Evolutionary conservation across 1,140 invertebrate genomes (phyloP).

Genomic region (Saccostrea echinata): DNA sequence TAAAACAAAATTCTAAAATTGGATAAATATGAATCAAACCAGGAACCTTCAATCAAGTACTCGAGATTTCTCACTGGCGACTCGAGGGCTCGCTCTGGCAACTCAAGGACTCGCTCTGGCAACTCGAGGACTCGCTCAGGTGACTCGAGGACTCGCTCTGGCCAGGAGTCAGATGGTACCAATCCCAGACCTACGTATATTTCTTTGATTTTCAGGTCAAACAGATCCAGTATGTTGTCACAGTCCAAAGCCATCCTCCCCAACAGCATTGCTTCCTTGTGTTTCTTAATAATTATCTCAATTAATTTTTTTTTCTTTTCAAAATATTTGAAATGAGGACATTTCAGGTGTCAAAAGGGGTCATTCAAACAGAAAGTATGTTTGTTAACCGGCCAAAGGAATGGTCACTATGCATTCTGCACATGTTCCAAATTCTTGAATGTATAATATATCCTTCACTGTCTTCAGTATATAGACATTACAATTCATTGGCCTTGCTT

Average conservation of each 20-base stretch:
- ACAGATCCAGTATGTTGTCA: neutral
- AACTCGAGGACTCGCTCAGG: no score
- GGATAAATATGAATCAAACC: neutral
- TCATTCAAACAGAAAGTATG: no score
- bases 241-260: constrained; percentile 6
- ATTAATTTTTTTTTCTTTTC: neutral
- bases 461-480: no score
- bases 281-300: neutral
- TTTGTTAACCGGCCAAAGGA: no score
- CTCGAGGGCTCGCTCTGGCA: no score
- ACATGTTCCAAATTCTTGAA: no score
- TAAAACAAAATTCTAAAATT: neutral
- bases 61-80: neutral
- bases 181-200: neutral
- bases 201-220: constrained; percentile 4
- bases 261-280: neutral
- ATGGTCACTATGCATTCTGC: no score
- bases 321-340: neutral
- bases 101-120: no score
- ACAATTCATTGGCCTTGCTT: no score
- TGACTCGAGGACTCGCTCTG: neutral
- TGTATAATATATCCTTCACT: no score
- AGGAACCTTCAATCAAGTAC: neutral
- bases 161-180: neutral
- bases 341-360: no score